Percentiles rank a stretch among this genome's conserved stretches.
Evolutionary conservation across 2,113 vertebrate genomes (phyloP).

Genomic region (Paracanthobrama guichenoti): DNA sequence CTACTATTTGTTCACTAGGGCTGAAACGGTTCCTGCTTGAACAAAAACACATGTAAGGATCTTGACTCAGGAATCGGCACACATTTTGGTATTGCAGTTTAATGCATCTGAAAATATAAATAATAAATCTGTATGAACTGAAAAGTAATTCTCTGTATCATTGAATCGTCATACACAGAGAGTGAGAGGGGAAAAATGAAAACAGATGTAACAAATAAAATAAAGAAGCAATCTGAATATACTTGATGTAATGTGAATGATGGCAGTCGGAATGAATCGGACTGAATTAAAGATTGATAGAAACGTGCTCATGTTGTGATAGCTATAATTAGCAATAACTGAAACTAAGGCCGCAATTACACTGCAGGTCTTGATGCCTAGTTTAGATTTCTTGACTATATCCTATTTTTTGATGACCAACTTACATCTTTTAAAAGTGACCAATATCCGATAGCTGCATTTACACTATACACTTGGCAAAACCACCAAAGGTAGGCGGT

Average conservation of each 20-base stretch:
- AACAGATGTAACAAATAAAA: background rate
- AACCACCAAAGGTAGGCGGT: too few relatives aligned
- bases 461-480: too few relatives aligned
- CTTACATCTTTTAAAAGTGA: too few relatives aligned
- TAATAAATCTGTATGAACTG: background rate
- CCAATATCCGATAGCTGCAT: too few relatives aligned
- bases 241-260: background rate
- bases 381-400: too few relatives aligned
- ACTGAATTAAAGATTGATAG: background rate
- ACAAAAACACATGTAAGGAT: background rate
- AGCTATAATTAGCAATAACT: background rate
- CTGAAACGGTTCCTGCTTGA: background rate
- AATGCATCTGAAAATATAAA: background rate
- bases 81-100: background rate
- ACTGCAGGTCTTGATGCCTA: too few relatives aligned
- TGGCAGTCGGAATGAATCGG: background rate
- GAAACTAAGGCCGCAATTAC: background rate
- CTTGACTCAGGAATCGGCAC: background rate
- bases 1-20: constrained; percentile 7
- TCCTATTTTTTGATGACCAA: too few relatives aligned
- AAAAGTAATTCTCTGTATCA: background rate
- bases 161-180: background rate
- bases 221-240: background rate
- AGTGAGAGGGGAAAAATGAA: background rate
- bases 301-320: background rate